These are phyloP conservation scores for Gallirallus australis DNA, from an alignment of 2,797 vertebrate genomes.

Conservation along the genomic window DNA sequence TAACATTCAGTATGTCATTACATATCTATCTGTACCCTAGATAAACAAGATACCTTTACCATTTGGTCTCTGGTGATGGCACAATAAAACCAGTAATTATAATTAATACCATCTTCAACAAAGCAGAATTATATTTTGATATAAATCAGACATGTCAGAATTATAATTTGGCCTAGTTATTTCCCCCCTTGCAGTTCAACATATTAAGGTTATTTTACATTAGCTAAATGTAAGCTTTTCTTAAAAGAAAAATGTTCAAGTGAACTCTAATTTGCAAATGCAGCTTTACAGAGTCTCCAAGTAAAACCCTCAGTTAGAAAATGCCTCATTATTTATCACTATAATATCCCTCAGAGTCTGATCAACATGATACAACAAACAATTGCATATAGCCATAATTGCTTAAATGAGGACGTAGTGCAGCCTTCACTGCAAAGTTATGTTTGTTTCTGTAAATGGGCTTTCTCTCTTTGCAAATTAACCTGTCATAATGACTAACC, in stretches of 20 bases:
- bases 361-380: background rate
- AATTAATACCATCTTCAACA: background rate
- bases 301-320: background rate
- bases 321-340: background rate
- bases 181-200: background rate
- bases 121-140: background rate
- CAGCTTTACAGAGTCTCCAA: background rate
- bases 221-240: background rate
- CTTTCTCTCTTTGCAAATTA: background rate
- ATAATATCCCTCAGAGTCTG: background rate
- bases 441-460: background rate
- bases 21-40: background rate
- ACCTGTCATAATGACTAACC: background rate
- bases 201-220: background rate
- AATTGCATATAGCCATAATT: background rate
- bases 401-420: background rate
- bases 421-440: background rate
- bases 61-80: background rate
- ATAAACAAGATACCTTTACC: background rate
- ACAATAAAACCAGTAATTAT: background rate
- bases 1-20: background rate
- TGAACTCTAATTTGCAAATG: background rate
- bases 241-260: background rate
- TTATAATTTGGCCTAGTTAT: background rate
- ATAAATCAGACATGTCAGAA: background rate